These are phyloP conservation scores for Cyrtonyx montezumae DNA, from an alignment of 2,113 vertebrate species.

Conservation along the genomic window DNA sequence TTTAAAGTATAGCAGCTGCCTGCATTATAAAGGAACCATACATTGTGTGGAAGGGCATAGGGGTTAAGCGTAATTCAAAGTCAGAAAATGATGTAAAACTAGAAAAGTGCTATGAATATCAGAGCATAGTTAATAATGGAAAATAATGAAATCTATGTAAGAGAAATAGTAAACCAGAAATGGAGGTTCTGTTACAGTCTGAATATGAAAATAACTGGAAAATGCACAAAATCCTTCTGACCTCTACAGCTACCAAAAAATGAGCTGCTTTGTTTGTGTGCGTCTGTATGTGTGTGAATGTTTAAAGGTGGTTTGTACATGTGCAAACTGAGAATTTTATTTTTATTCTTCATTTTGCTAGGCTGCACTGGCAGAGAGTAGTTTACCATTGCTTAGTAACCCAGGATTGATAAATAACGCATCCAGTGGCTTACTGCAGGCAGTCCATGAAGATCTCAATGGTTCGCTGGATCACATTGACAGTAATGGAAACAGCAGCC, in stretches of 20 bases:
- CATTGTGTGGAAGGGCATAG: slow-evolving; percentile 45
- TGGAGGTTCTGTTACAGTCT: neutral
- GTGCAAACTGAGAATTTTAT: neutral
- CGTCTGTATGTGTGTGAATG: neutral
- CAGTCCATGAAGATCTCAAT: slow-evolving; percentile 93
- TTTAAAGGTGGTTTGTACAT: neutral
- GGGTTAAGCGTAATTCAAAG: slow-evolving; percentile 63
- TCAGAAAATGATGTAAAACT: slow-evolving; percentile 53
- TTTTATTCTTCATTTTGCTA: slow-evolving; percentile 67
- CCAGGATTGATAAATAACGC: slow-evolving; percentile 94
- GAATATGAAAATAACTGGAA: neutral
- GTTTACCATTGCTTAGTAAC: slow-evolving; percentile 95
- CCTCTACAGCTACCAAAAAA: neutral
- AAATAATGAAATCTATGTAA: slow-evolving; percentile 9
- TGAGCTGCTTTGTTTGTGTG: neutral
- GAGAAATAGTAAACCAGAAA: slow-evolving; percentile 25
- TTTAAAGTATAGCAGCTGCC: slow-evolving; percentile 78
- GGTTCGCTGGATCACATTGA: slow-evolving; percentile 96
- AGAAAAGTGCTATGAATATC: slow-evolving; percentile 37
- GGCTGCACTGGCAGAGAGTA: slow-evolving; percentile 97
- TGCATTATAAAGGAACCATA: slow-evolving; percentile 67
- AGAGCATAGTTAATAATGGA: slow-evolving; percentile 10
- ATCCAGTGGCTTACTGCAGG: slow-evolving; percentile 91
- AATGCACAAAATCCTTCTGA: neutral
- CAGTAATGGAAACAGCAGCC: slow-evolving; percentile 97